Evolutionary conservation across 1,140 invertebrate species (phyloP).

Genomic region (Tetragnatha versicolor): DNA sequence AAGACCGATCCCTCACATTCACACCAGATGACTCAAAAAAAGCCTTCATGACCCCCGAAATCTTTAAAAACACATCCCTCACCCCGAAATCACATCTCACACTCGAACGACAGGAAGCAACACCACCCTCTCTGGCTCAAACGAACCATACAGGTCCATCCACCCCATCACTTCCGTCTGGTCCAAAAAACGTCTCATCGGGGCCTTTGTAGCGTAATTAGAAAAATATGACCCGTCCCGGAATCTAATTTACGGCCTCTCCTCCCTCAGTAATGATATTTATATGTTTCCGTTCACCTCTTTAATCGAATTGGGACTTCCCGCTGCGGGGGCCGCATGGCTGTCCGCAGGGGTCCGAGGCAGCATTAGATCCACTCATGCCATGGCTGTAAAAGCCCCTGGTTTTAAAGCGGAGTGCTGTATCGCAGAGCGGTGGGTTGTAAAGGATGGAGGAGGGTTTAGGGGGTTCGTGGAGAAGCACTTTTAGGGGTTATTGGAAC

Average conservation of each 20-base stretch:
- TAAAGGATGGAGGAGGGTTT: neutral
- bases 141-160: no score
- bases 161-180: no score
- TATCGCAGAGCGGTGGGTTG: neutral
- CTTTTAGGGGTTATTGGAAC: neutral
- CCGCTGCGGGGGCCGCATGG: neutral
- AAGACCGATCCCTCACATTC: no score
- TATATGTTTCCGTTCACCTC: conserved; percentile 53
- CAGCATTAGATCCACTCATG: conserved; percentile 28
- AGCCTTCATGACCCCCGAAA: no score
- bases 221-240: conserved; percentile 51
- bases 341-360: conserved; percentile 3
- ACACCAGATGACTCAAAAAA: no score
- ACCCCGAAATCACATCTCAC: no score
- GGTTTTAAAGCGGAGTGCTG: neutral
- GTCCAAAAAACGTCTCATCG: no score
- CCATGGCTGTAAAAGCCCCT: conserved; percentile 19
- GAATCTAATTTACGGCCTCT: conserved; percentile 49
- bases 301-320: conserved; percentile 47
- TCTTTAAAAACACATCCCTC: no score
- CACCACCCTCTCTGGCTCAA: no score
- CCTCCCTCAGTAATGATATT: conserved; percentile 47
- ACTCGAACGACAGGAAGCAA: no score
- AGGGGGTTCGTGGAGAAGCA: neutral
- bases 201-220: conserved; percentile 38